Conservation (phyloP, 2,888 invertebrate genomes). For the Synergus itoensis region DNA sequence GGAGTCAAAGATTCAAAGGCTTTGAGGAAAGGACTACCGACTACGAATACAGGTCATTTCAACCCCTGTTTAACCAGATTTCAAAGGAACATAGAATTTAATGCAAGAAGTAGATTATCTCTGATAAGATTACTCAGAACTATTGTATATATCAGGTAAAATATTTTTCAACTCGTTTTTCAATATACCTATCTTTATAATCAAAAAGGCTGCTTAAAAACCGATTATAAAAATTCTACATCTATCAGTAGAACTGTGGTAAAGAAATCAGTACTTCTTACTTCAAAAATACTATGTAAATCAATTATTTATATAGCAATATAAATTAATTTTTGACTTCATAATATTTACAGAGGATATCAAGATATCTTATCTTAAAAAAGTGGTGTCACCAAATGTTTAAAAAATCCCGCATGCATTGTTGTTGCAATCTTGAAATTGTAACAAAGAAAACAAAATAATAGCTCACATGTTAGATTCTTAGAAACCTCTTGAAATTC, state of each 20-base stretch:
- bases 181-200: not conserved
- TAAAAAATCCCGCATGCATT: too few species aligned
- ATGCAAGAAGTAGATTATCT: slow-evolving; percentile 19
- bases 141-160: not conserved
- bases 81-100: slow-evolving; percentile 7
- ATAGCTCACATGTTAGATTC: too few species aligned
- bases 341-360: too few species aligned
- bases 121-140: not conserved
- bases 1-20: slow-evolving; percentile 33
- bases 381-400: too few species aligned
- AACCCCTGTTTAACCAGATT: slow-evolving; percentile 18
- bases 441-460: too few species aligned
- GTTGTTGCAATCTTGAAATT: too few species aligned
- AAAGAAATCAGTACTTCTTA: too few species aligned
- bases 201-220: not conserved
- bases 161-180: not conserved
- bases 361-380: too few species aligned
- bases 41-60: slow-evolving; percentile 9
- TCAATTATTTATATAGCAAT: too few species aligned
- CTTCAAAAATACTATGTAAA: too few species aligned
- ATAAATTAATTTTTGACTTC: too few species aligned
- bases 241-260: not conserved
- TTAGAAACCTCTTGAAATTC: too few species aligned
- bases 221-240: not conserved
- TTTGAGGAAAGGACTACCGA: not conserved